These are phyloP conservation scores for Sebastes kiyomatsui DNA, from an alignment of 2,797 vertebrate species.

Conservation along the genomic window DNA sequence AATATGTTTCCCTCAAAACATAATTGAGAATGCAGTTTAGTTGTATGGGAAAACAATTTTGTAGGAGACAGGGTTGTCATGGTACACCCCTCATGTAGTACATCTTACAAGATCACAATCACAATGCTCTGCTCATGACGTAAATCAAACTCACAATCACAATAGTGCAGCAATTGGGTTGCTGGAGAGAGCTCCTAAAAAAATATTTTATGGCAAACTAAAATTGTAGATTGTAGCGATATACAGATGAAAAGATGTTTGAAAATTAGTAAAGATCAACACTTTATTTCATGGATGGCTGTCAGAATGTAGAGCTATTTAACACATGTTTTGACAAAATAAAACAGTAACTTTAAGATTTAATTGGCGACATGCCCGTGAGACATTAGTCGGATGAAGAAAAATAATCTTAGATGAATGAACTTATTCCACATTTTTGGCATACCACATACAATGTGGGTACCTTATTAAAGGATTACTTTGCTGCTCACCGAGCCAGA, in stretches of 20 bases:
- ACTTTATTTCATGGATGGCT: not conserved
- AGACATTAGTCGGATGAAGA: constrained; percentile 8
- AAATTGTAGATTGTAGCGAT: not conserved
- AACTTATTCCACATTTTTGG: not conserved
- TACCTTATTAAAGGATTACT: not conserved
- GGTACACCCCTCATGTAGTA: no score
- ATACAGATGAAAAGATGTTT: not conserved
- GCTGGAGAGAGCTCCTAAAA: not conserved
- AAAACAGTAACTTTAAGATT: not conserved
- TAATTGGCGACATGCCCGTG: constrained; percentile 13
- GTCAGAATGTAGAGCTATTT: not conserved
- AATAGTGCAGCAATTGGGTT: not conserved
- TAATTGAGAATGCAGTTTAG: no score
- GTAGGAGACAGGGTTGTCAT: no score
- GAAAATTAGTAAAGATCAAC: not conserved
- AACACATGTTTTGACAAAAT: not conserved
- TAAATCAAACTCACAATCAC: not conserved
- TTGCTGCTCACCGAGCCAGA: not conserved
- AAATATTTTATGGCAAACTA: not conserved
- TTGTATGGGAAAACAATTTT: fast-evolving
- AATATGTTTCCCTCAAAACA: no score
- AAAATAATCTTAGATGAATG: not conserved
- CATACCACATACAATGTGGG: not conserved
- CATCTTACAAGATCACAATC: no score
- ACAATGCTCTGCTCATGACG: not conserved